Percentiles rank a stretch among this genome's conserved stretches.
Conservation (phyloP, 2,113 vertebrate species). For the human region GRCh38 chr16:71890001-71890500, state of each 20-base stretch:
- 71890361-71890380: not conserved
- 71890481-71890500: no score
- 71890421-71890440: no score
- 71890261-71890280: not conserved
- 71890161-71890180: not conserved
- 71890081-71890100: not conserved
- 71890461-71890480: no score
- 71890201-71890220: not conserved
- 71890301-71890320: not conserved
- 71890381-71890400: not conserved
- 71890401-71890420: not conserved
- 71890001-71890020: not conserved
- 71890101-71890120: not conserved
- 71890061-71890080: not conserved
- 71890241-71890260: no score
- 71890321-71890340: not conserved
- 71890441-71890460: no score
- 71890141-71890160: not conserved
- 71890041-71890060: not conserved
- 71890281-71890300: constrained; percentile 12
- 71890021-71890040: constrained; percentile 1
- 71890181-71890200: not conserved
- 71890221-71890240: not conserved
- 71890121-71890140: not conserved
- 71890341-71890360: not conserved